Evolutionary conservation across 2,113 vertebrate species (phyloP), one percentile per base, ranked within the genome.

Genomic region (Nibea coibor): DNA sequence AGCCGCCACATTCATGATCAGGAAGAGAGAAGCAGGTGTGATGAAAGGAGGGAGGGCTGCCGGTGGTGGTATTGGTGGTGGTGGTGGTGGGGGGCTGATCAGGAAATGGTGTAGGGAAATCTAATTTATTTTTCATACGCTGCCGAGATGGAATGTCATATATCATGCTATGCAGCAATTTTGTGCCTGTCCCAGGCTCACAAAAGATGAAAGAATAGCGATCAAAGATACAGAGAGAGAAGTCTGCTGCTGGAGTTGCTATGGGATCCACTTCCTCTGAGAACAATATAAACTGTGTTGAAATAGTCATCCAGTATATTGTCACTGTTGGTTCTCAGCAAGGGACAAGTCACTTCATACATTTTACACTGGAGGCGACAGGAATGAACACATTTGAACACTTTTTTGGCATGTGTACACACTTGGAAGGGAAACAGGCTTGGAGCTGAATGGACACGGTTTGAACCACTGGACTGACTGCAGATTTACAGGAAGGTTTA

Each of bases 101-200:
- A 87, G 90, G 88, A 93, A 94, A 90, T 81, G 78, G 87, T 90
- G 83, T 86, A 75, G 75, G 88, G 78, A 93, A 93, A 94, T 93
- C 77, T 78, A 92, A 94, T 94, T 93, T 93, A 92, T 92, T 92
- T 94, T 93, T 94, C 93, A 94, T 92, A 91, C 87, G 82, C 82
- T 83, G 77, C 65, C 56, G 81, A 90, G 82, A 93, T 90, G 82
- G 92, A 93, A 92, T 88, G 87, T 89, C 90, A 89, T 92, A 88
- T 89, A 94, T 94, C 88, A 92, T 61, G 70, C 87, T 56, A 90
- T 77, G 88, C 80, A 83, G 84, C 87, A 91, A 91, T 92, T 93
- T 85, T 75, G 71, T 79, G 80, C 82, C 84, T 42, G 72, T 85
- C 75, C 53, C 80, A 42, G 70, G 68, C 84, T 88, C 83, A 82